phyloP scores from a whole-genome alignment of 2,113 vertebrate genomes.

The Laticauda laticaudata region DNA sequence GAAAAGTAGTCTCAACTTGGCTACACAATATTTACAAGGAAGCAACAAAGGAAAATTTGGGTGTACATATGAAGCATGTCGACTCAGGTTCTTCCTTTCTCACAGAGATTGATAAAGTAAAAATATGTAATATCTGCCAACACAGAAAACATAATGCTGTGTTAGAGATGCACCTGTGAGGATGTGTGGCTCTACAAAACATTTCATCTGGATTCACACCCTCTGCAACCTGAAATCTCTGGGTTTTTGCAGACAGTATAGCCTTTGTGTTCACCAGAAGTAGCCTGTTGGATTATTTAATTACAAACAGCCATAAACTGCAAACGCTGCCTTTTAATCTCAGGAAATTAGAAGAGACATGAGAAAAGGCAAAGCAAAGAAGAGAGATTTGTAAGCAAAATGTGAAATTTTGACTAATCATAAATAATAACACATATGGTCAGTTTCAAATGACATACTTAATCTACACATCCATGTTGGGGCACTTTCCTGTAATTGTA shows the following conservation, averaged over 20 bases:
- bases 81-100: neutral
- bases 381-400: constrained; percentile 50
- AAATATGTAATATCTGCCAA: neutral
- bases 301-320: constrained; percentile 56
- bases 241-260: constrained; percentile 35
- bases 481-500: constrained; percentile 30
- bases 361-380: constrained; percentile 43
- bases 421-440: constrained; percentile 48
- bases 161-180: constrained; percentile 32
- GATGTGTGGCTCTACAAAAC: constrained; percentile 40
- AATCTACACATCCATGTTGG: constrained; percentile 44
- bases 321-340: constrained; percentile 36
- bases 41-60: neutral
- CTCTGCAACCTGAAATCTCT: constrained; percentile 13
- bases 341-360: constrained; percentile 62
- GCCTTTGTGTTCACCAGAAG: constrained; percentile 27
- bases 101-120: constrained; percentile 12
- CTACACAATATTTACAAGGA: neutral
- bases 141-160: constrained; percentile 28
- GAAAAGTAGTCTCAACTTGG: neutral
- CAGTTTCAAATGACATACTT: constrained; percentile 51
- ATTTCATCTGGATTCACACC: constrained; percentile 10
- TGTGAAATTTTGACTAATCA: constrained; percentile 44
- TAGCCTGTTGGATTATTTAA: constrained; percentile 53
- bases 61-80: neutral